Base-by-base conservation (phyloP, 92 coral and sea anemone species). In the Epizoanthus rinbou region DNA sequence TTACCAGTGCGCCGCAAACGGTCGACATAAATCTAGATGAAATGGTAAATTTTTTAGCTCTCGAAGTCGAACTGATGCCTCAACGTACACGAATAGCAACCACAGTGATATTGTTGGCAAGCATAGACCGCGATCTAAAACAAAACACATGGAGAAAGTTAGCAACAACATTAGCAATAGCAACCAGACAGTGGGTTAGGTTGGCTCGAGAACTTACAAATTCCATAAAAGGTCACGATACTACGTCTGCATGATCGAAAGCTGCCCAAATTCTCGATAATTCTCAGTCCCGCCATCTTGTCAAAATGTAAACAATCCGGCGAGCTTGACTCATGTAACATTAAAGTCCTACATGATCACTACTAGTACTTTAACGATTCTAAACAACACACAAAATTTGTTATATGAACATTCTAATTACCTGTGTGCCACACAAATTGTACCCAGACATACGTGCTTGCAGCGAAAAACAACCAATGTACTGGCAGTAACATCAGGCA, bases 371-470 rank as follows among this genome's bases (percentile, higher is more conserved):
- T 43, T 78, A 67, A 67, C 73, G 35, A 33, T 14, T 2, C 73
- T 67, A 41, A 41, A 39, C 69, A 5, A 35, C 64, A 78, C 57
- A 41, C 39, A n/a, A 39, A 33, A 4, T 37, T n/a, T 11, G 39
- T 50, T 78, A 21, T 31, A 11, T 19, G 25, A 75, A 58, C 9
- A 41, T 59, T 60, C 41, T 7, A 23, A 39, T 76, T 85, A 97
- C 99, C 99, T 88, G 99, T 97, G 64, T 97, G 99, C 99, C 99
- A 97, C 24, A 97, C 99, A 73, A 94, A 97, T 89, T 97, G 99
- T 37, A 97, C 99, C 99, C 99, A 97, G 54, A 97, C 99, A 67
- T 97, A 97, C 7, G 99, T 97, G 70, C 98, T 94, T 6, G 99
- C 99, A 63, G 99, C 99, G 71, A 97, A 97, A 88, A 97, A 97